Conservation (phyloP, 2,888 invertebrate species). For the Agrilus mali region DNA sequence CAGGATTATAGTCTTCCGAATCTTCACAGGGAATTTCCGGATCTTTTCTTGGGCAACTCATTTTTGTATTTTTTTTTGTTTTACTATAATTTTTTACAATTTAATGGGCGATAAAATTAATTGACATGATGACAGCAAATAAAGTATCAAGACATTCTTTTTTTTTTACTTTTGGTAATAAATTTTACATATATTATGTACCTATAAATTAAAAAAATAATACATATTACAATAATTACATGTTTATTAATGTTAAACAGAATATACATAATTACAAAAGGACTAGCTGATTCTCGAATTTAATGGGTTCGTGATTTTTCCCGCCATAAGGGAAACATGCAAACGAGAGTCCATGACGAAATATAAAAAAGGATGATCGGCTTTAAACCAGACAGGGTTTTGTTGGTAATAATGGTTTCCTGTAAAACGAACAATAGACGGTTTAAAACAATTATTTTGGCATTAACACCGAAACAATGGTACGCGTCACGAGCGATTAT, state of each 20-base stretch:
- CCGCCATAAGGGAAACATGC: conserved; percentile 68
- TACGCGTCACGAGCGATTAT: no score
- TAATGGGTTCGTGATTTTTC: conserved; percentile 71
- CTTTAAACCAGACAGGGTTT: conserved; percentile 56
- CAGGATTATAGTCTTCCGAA: conserved; percentile 10
- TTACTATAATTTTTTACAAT: no score
- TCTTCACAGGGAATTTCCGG: not conserved
- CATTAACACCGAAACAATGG: no score
- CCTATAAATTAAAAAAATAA: conserved; percentile 4
- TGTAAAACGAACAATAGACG: conserved; percentile 20
- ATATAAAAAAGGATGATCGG: conserved; percentile 73
- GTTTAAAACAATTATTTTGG: no score
- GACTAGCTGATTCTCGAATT: conserved; percentile 64
- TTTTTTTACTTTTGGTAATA: no score
- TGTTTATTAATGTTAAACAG: not conserved
- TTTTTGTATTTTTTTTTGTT: no score
- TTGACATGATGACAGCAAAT: no score
- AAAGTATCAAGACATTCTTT: no score
- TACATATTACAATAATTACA: not conserved
- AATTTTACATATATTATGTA: no score
- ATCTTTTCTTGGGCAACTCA: no score
- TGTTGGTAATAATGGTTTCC: conserved; percentile 26
- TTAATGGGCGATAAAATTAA: no score
- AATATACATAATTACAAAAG: not conserved
- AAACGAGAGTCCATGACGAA: conserved; percentile 74